These are phyloP conservation scores for Lordiphosa collinella DNA, from an alignment of 1,140 invertebrate genomes.

Conservation along the genomic window DNA sequence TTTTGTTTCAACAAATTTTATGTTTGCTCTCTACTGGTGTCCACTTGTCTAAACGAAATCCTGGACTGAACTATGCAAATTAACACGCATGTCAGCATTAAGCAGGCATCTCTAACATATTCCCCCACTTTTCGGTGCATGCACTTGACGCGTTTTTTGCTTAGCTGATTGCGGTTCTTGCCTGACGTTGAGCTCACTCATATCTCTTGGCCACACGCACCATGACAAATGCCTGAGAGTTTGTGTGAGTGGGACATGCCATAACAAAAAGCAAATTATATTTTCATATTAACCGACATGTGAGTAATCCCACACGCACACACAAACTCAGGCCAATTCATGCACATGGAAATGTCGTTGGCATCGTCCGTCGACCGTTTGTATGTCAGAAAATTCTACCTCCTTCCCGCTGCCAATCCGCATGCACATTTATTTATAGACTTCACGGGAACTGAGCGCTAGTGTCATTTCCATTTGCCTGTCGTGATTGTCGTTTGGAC, in stretches of 20 bases:
- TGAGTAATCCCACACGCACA: constrained; percentile 30
- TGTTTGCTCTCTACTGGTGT: too few species aligned
- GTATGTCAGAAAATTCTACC: neutral
- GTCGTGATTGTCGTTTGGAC: constrained; percentile 1
- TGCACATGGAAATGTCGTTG: constrained; percentile 35
- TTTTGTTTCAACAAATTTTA: too few species aligned
- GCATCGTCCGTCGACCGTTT: constrained; percentile 14
- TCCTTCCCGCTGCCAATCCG: constrained; percentile 2
- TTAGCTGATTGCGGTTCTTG: constrained; percentile 45
- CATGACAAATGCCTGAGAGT: constrained; percentile 1
- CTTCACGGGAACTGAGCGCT: constrained; percentile 23
- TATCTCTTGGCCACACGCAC: constrained; percentile 51
- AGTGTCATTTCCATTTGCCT: constrained; percentile 33
- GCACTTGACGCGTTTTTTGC: constrained; percentile 45
- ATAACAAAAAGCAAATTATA: constrained; percentile 58
- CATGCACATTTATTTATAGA: constrained; percentile 39
- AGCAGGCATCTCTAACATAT: neutral
- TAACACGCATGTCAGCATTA: constrained; percentile 23
- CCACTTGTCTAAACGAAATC: neutral
- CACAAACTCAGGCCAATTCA: neutral
- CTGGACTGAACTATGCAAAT: constrained; percentile 25
- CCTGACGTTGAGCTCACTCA: constrained; percentile 10
- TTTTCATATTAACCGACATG: constrained; percentile 58
- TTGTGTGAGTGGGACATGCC: constrained; percentile 21
- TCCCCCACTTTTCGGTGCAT: constrained; percentile 11